These are phyloP conservation scores for Oryzias dopingdopingensis DNA, from an alignment of 2,797 vertebrate species.

Conservation along the genomic window DNA sequence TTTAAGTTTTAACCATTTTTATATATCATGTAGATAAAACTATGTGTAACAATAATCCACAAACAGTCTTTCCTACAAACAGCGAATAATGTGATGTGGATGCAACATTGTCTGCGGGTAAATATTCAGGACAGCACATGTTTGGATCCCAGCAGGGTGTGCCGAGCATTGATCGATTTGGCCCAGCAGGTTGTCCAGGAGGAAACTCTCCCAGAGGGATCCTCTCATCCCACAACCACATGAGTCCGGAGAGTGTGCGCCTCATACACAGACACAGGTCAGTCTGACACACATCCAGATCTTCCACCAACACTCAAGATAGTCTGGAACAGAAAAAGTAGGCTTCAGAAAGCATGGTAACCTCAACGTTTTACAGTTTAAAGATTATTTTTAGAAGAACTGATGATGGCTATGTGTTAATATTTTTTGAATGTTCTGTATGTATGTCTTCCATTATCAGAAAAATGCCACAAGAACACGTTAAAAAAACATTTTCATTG, in stretches of 20 bases:
- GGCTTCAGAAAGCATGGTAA: background rate
- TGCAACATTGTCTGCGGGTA: constrained; percentile 32
- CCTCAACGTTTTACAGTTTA: background rate
- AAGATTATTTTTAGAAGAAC: no score
- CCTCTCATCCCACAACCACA: constrained; percentile 88
- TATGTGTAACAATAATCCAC: no score
- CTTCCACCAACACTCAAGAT: background rate
- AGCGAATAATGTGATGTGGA: no score
- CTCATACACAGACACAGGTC: constrained; percentile 94
- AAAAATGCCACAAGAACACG: no score
- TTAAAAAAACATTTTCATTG: no score
- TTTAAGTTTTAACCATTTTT: no score
- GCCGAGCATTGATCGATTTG: constrained; percentile 89
- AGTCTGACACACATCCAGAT: constrained; percentile 4
- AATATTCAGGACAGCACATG: constrained; percentile 76
- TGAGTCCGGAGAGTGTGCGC: constrained; percentile 94
- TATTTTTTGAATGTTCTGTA: no score
- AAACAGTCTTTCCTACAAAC: no score
- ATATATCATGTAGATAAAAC: no score
- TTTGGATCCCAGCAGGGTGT: constrained; percentile 86
- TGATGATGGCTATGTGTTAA: no score
- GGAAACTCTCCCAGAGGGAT: constrained; percentile 86
- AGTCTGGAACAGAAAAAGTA: background rate
- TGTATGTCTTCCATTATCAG: no score
- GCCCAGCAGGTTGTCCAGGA: constrained; percentile 83